phyloP scores from a whole-genome alignment of 2,797 vertebrate species.

The Acrossocheilus fasciatus region DNA sequence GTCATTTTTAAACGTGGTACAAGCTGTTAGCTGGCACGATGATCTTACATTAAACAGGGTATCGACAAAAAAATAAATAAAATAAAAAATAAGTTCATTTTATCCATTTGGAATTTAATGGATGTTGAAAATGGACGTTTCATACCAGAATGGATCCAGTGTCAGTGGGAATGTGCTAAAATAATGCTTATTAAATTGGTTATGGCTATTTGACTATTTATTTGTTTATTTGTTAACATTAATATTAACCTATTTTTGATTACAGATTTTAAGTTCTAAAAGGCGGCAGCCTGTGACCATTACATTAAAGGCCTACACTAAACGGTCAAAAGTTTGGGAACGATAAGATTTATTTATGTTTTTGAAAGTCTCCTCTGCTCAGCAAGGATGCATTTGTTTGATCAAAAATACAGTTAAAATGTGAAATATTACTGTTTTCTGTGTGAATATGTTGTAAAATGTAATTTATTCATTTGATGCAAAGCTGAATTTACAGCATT shows the following conservation, averaged over 20 bases:
- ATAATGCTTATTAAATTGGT: background rate
- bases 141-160: too few species aligned
- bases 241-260: background rate
- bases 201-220: background rate
- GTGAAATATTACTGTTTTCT: background rate
- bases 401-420: background rate
- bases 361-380: background rate
- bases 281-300: too few species aligned
- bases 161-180: too few species aligned
- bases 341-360: background rate
- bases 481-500: background rate
- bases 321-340: background rate
- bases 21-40: constrained; percentile 42
- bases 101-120: too few species aligned
- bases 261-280: background rate
- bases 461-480: background rate
- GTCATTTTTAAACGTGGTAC: constrained; percentile 57
- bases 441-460: background rate
- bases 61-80: background rate
- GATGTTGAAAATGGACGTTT: too few species aligned
- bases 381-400: background rate
- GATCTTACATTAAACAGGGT: constrained; percentile 29
- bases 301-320: background rate
- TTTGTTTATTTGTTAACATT: background rate
- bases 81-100: background rate